These are phyloP conservation scores for Xiphorhynchus elegans DNA, from an alignment of 2,113 vertebrate species.

Conservation along the genomic window DNA sequence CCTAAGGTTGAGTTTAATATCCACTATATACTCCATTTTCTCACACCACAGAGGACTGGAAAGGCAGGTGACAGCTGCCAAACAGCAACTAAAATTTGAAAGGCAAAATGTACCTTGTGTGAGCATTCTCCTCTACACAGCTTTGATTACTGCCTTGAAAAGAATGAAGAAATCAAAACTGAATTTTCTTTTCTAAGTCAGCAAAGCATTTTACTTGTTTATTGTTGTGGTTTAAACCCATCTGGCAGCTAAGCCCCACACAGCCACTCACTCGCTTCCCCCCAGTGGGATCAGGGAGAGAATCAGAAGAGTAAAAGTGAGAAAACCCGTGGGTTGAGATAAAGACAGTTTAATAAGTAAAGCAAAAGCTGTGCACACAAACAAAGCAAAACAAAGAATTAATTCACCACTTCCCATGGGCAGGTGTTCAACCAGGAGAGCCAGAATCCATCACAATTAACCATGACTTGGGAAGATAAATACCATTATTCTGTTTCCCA, in stretches of 20 bases:
- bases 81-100: neutral
- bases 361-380: neutral
- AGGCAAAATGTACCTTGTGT: neutral
- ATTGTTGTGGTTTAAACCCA: neutral
- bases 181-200: neutral
- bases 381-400: neutral
- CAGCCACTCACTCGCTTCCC: accelerated
- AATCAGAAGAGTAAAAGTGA: neutral
- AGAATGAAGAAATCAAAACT: neutral
- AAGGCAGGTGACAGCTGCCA: neutral
- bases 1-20: neutral
- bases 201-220: neutral
- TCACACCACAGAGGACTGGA: neutral
- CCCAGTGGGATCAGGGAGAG: accelerated
- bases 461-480: neutral
- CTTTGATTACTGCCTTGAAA: neutral
- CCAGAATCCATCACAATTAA: no score
- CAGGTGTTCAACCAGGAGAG: neutral
- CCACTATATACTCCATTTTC: neutral
- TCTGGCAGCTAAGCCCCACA: neutral
- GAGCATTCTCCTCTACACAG: neutral
- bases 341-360: neutral
- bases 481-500: neutral
- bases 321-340: neutral
- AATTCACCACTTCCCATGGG: neutral